Base-by-base conservation (phyloP, 1,140 invertebrate species). In the Latrodectus geometricus region DNA sequence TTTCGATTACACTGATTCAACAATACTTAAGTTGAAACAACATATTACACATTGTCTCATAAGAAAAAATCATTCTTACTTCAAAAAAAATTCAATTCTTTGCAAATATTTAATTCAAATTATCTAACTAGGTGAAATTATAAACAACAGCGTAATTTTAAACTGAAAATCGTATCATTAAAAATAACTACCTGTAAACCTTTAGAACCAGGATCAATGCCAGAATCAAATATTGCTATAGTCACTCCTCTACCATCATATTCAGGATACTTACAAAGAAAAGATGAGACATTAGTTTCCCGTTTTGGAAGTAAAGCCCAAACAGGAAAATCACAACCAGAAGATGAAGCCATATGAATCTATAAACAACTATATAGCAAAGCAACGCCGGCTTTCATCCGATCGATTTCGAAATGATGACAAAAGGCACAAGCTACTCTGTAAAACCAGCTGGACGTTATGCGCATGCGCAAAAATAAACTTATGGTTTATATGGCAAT, bases 141-240 rank as follows among this genome's bases (percentile, higher is more conserved):
- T 65, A 65, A 65, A n/a, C 56, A 65, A 61, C 56, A 61, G 56
- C 56, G 12, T 15, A 4, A 15, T 15, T 65, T 7, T 65, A 12
- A 15, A 65, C 12, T 65, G n/a, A 65, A 65, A 65, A 65, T 65
- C n/a, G 35, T 35, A 35, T 35, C 35, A 74, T 54, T 49, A 69
- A 80, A 49, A 69, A 35, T 52, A 79, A 9, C 69, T 93, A 99
- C 97, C 94, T 98, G 95, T 89, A 99, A 93, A 85, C 98, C 98
- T 84, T 95, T 93, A 17, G 97, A 97, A 70, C 96, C 96, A 61
- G 98, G 98, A 93, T 99, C 98, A 83, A 99, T 95, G 20, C 98
- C 98, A 52, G 97, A 98, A 92, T 99, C 98, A 87, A 99, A 95
- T 90, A 99, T 97, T 66, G 97, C 98, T 90, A 99, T 98, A 88